Evolutionary conservation across 2,113 vertebrate species (phyloP), one percentile per base, ranked within the genome.

Genomic region (Lota lota): DNA sequence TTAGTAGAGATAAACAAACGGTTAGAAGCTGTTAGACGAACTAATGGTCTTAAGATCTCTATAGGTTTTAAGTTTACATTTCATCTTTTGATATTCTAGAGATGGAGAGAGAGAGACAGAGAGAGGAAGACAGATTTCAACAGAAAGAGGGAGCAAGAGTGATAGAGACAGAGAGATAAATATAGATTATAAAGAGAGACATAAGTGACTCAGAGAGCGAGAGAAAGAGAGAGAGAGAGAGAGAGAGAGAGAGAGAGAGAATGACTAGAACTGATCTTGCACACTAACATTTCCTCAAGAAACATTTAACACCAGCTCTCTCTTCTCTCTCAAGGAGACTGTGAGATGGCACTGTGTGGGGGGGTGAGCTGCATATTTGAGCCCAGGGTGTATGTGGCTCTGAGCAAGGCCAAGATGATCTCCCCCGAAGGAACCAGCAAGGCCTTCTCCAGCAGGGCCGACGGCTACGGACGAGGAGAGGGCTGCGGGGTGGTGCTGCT

Each of bases 391-490:
- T 93, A 94, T 85, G 92, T 95, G 0, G 87, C 92, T 40, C 93
- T 96, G 47, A 93, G 90, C 83, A 95, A 94, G 77, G 93, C 93
- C 75, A 94, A 93, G 86, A 94, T 94, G 93, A 92, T 95, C 68
- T 94, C 94, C 64, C 88, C 93, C 0, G 93, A 94, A 0, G 94
- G 94, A 22, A 90, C 87, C n/a, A 95, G 93, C 88, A 95, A 93
- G 74, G 92, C 95, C 2, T 96, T 95, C 80, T 93, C 93, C 68
- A 92, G 57, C 58, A 86, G 61, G 60, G 94, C 93, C 68, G 86
- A 95, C 53, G 94, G 94, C n/a, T 96, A 95, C 3, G 95, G 94
- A 54, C 92, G 94, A 89, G 95, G 94, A 58, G 94, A 96, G 84
- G 95, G 94, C 50, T 96, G 94, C 0, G 94, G 95, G 0, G 84